Conservation (phyloP, 2,797 vertebrate species). For the Graptemys geographica region DNA sequence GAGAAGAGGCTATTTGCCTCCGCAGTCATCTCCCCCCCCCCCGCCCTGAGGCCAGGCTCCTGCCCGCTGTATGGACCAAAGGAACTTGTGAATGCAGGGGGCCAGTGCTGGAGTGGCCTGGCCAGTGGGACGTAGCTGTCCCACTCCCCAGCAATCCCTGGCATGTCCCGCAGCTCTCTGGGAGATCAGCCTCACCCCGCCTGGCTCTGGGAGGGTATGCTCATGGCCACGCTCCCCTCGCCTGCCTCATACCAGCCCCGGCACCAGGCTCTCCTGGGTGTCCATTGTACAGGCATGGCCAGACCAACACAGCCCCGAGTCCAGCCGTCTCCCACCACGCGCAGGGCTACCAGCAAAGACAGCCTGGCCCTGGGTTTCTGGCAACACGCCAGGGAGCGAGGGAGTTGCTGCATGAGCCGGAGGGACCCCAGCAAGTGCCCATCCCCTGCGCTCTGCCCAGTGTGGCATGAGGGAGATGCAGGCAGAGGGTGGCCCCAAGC, state of each 20-base stretch:
- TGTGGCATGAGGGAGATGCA: not conserved
- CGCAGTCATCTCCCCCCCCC: slow-evolving; percentile 66
- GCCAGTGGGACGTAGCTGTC: slow-evolving; percentile 58
- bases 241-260: not conserved
- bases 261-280: not conserved
- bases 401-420: too few species aligned
- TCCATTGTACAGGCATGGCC: too few species aligned
- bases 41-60: slow-evolving; percentile 66
- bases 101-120: slow-evolving; percentile 56
- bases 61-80: slow-evolving; percentile 71
- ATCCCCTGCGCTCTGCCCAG: too few species aligned
- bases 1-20: slow-evolving; percentile 26
- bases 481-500: too few species aligned
- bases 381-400: too few species aligned
- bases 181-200: fast-evolving
- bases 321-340: too few species aligned
- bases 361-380: too few species aligned
- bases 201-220: too few species aligned
- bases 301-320: too few species aligned
- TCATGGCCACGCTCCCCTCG: too few species aligned
- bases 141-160: not conserved
- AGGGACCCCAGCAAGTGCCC: not conserved
- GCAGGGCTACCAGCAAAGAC: too few species aligned
- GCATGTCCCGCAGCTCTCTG: fast-evolving
- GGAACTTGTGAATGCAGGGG: slow-evolving; percentile 72